These are phyloP conservation scores for Rhabdomys pumilio DNA, from an alignment of 2,797 vertebrate genomes.

Conservation along the genomic window DNA sequence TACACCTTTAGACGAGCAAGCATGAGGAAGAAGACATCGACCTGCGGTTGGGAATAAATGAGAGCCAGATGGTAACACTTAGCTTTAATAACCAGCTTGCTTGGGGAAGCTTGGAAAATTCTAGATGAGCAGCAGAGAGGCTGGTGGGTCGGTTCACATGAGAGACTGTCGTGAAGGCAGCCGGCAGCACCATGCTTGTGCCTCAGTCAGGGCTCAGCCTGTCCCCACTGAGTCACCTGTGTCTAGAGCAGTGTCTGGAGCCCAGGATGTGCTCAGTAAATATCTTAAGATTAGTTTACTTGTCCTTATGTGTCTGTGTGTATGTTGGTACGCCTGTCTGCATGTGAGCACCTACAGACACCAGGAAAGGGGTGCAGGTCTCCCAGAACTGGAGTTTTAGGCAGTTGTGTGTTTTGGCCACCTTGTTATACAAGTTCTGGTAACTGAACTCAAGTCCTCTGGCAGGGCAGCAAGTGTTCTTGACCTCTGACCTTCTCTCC, in stretches of 20 bases:
- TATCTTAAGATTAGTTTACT: neutral
- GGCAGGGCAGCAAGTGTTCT: neutral
- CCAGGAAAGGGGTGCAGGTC: neutral
- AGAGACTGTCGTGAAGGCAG: neutral
- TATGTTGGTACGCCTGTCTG: neutral
- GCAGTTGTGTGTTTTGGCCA: neutral
- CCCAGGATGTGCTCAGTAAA: neutral
- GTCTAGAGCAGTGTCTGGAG: neutral
- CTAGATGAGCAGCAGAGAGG: neutral
- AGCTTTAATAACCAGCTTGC: slow-evolving; percentile 16
- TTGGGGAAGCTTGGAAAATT: slow-evolving; percentile 8
- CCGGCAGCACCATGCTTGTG: neutral
- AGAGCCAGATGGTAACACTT: neutral
- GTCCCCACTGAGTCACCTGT: neutral
- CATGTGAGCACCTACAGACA: neutral
- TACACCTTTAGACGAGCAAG: too few relatives aligned
- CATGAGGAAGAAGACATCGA: neutral
- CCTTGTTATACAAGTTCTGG: neutral
- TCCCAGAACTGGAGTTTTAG: neutral
- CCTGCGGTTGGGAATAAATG: neutral
- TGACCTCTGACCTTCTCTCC: neutral
- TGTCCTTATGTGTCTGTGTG: neutral
- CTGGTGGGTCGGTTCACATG: neutral
- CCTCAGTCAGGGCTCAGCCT: neutral
- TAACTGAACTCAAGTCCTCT: neutral